Percentiles rank a stretch among this genome's conserved stretches.
Conservation (phyloP, 2,888 invertebrate species). For the Smittia sp. region DNA sequence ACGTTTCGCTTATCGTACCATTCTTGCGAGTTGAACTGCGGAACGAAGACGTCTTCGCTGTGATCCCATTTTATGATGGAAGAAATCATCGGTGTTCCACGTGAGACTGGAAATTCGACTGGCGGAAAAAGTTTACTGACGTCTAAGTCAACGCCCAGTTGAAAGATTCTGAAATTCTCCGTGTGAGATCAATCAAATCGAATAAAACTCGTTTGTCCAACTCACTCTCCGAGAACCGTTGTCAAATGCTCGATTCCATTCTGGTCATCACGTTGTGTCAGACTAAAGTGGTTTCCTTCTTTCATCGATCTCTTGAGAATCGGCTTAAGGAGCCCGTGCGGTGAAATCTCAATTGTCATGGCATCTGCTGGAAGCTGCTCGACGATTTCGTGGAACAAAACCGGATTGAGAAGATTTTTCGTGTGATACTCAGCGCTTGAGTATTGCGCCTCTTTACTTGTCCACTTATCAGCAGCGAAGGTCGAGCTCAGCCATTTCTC, state of each 20-base stretch:
- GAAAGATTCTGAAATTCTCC: constrained; percentile 61
- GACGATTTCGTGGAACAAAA: constrained; percentile 79
- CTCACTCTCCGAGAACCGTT: constrained; percentile 65
- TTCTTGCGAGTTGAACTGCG: constrained; percentile 31
- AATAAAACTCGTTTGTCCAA: constrained; percentile 42
- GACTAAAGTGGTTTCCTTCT: constrained; percentile 68
- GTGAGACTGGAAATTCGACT: constrained; percentile 72
- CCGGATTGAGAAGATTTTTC: constrained; percentile 71
- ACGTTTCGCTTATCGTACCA: constrained; percentile 62
- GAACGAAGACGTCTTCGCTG: constrained; percentile 60
- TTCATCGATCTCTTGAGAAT: constrained; percentile 75
- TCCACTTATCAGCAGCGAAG: constrained; percentile 65
- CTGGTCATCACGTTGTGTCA: constrained; percentile 69
- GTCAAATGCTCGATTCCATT: constrained; percentile 64
- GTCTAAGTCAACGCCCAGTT: constrained; percentile 68
- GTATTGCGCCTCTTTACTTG: constrained; percentile 58
- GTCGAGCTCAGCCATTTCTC: constrained; percentile 77
- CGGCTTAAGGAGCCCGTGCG: constrained; percentile 84
- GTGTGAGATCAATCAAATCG: neutral
- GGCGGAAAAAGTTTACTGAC: constrained; percentile 69
- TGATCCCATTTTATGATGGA: constrained; percentile 81
- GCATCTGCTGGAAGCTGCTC: constrained; percentile 77
- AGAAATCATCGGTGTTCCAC: constrained; percentile 76
- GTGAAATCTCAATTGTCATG: constrained; percentile 83
- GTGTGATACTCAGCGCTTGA: constrained; percentile 81